phyloP scores from a whole-genome alignment of 1,140 invertebrate species.

The Leptopilina clavipes region DNA sequence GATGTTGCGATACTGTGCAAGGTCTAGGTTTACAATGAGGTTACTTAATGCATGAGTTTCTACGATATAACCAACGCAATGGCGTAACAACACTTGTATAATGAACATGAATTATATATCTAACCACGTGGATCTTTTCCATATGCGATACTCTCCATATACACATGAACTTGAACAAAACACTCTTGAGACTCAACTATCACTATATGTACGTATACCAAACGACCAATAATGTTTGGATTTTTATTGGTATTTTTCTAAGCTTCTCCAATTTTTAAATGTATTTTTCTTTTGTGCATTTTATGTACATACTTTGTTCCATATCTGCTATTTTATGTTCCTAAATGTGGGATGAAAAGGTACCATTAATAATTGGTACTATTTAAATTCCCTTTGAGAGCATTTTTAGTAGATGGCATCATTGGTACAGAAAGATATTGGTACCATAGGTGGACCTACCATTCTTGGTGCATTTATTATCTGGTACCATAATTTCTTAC shows the following conservation, averaged over 20 bases:
- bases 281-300: too few species aligned
- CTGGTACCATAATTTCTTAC: too few species aligned
- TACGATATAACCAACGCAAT: constrained; percentile 26
- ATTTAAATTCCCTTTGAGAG: too few species aligned
- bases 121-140: constrained; percentile 31
- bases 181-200: neutral
- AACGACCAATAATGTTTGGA: neutral
- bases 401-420: too few species aligned
- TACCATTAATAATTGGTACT: too few species aligned
- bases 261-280: too few species aligned
- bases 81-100: constrained; percentile 33
- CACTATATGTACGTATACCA: neutral
- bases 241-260: neutral
- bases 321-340: too few species aligned
- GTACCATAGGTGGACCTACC: too few species aligned
- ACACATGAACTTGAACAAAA: constrained; percentile 10
- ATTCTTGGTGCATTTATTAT: too few species aligned
- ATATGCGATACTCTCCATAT: neutral
- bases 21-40: constrained; percentile 34
- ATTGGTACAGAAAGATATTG: too few species aligned
- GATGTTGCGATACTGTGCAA: constrained; percentile 24
- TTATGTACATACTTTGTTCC: too few species aligned
- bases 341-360: too few species aligned
- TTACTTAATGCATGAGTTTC: constrained; percentile 27
- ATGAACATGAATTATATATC: constrained; percentile 31